Conservation (phyloP, 2,113 vertebrate genomes). For the Chelonoidis abingdonii region DNA sequence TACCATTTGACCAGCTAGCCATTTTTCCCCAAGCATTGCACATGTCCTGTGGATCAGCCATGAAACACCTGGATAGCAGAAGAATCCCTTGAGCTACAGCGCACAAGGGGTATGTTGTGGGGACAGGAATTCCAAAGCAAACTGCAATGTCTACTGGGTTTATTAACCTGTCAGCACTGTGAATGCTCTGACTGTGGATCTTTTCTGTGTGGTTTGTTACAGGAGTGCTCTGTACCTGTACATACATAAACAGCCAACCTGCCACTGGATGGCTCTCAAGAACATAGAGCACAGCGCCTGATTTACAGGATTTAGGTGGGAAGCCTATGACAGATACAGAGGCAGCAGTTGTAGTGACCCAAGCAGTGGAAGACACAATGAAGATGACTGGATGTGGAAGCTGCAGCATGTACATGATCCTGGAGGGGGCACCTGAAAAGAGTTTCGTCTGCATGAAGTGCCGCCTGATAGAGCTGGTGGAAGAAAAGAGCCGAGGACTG, state of each 20-base stretch:
- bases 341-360: too few relatives aligned
- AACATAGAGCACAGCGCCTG: not conserved
- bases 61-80: accelerated
- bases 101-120: not conserved
- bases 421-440: too few relatives aligned
- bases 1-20: not conserved
- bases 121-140: not conserved
- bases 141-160: not conserved
- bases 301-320: too few relatives aligned
- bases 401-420: too few relatives aligned
- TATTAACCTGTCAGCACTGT: not conserved
- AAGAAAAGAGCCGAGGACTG: too few relatives aligned
- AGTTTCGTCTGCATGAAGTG: too few relatives aligned
- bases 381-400: too few relatives aligned
- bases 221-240: not conserved
- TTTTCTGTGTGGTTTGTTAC: not conserved
- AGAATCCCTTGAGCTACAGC: not conserved
- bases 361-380: too few relatives aligned
- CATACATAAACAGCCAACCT: not conserved
- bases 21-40: too few relatives aligned
- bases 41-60: not conserved
- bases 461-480: too few relatives aligned
- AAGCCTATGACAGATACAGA: too few relatives aligned
- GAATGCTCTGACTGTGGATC: not conserved
- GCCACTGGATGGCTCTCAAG: not conserved